Conservation (phyloP, 2,888 invertebrate genomes). For the Cephus nigrinus region DNA sequence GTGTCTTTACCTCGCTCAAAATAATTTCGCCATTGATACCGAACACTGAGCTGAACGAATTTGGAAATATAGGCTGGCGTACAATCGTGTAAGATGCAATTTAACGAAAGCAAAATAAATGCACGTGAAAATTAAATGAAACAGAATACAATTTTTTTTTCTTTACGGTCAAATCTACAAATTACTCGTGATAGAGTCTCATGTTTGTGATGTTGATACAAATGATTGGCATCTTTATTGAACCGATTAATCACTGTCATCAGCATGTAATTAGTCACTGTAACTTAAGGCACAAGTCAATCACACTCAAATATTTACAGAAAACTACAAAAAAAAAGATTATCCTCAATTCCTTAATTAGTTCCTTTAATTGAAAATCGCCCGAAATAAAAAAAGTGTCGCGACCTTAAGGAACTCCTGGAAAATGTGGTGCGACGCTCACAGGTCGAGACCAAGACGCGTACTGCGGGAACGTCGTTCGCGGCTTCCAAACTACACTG, state of each 20-base stretch:
- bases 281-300: background rate
- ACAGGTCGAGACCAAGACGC: slow-evolving; percentile 30
- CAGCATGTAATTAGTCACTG: background rate
- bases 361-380: background rate
- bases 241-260: background rate
- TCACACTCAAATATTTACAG: background rate
- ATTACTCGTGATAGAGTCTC: background rate
- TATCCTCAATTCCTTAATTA: background rate
- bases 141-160: background rate
- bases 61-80: background rate
- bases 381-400: background rate
- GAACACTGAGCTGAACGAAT: background rate
- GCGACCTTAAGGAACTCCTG: background rate
- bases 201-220: background rate
- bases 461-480: slow-evolving; percentile 27
- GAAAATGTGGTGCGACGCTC: slow-evolving; percentile 13
- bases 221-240: background rate
- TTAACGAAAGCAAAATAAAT: background rate
- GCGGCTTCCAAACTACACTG: slow-evolving; percentile 20
- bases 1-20: background rate
- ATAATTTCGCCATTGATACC: background rate
- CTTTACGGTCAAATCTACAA: background rate
- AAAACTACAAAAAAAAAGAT: background rate
- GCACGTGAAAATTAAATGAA: too few species aligned
- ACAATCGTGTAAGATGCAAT: background rate